These are phyloP conservation scores for Microcebus tavaratra DNA, from an alignment of 2,113 vertebrate genomes.

Conservation along the genomic window DNA sequence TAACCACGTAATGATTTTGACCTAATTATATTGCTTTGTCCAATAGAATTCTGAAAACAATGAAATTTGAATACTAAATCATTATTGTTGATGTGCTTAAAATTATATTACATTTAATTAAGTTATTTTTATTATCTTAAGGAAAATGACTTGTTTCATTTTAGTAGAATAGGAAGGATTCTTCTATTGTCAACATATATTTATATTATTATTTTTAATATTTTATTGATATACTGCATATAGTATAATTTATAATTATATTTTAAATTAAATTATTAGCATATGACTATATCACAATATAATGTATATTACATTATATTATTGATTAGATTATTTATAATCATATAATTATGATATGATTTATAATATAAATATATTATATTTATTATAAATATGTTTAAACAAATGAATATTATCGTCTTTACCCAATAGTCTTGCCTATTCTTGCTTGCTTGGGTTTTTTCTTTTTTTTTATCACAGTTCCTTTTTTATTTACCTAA, in stretches of 20 bases:
- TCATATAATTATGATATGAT: background rate
- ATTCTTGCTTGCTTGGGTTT: background rate
- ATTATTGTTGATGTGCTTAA: background rate
- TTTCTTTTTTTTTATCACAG: background rate
- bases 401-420: background rate
- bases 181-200: background rate
- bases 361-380: background rate
- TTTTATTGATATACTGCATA: background rate
- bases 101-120: background rate
- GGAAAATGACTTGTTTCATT: constrained; percentile 24
- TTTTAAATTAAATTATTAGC: background rate
- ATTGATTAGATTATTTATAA: background rate
- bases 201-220: background rate
- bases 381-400: background rate
- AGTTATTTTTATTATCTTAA: constrained; percentile 16
- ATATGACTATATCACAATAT: background rate
- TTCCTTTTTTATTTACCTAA: background rate
- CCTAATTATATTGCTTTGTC: constrained; percentile 9
- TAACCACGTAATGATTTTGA: constrained; percentile 1
- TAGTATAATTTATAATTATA: background rate
- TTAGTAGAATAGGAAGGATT: background rate
- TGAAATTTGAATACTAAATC: background rate
- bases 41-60: constrained; percentile 12
- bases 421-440: background rate
- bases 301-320: background rate